A percentile compares a stretch with the other conserved stretches of the same genome.
These are phyloP conservation scores for Hydropsyche tenuis DNA, from an alignment of 1,140 invertebrate species.

Conservation along the genomic window DNA sequence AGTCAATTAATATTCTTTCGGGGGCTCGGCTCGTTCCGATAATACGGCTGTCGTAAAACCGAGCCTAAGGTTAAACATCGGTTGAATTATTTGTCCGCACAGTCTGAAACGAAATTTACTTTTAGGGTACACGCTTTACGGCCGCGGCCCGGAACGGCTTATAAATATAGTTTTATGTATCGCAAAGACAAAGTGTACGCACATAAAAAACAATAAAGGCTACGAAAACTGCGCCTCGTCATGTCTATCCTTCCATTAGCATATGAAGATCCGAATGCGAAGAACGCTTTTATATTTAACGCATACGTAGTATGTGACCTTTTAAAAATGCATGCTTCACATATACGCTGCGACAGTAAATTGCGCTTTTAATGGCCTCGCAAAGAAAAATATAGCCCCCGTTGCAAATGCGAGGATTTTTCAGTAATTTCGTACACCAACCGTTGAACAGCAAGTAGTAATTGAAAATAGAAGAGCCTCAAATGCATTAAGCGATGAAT, in stretches of 20 bases:
- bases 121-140: background rate
- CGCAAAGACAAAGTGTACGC: background rate
- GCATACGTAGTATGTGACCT: no score
- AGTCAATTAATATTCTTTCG: background rate
- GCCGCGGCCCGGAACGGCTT: constrained; percentile 3
- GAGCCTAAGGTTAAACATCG: background rate
- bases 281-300: background rate
- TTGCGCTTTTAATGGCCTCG: no score
- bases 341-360: no score
- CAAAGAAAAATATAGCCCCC: no score
- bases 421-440: no score
- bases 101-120: constrained; percentile 1
- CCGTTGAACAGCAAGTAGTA: no score
- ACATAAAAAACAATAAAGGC: background rate
- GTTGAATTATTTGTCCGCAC: background rate
- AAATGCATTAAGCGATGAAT: no score
- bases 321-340: no score
- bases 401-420: no score
- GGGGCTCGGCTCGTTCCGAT: background rate
- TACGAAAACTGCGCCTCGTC: constrained; percentile 4
- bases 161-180: constrained; percentile 19
- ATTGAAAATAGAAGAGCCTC: no score
- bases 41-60: constrained; percentile 1
- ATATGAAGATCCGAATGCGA: constrained; percentile 5
- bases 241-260: background rate